These are phyloP conservation scores for Adineta ricciae DNA, from an alignment of 2,888 invertebrate species.

Conservation along the genomic window DNA sequence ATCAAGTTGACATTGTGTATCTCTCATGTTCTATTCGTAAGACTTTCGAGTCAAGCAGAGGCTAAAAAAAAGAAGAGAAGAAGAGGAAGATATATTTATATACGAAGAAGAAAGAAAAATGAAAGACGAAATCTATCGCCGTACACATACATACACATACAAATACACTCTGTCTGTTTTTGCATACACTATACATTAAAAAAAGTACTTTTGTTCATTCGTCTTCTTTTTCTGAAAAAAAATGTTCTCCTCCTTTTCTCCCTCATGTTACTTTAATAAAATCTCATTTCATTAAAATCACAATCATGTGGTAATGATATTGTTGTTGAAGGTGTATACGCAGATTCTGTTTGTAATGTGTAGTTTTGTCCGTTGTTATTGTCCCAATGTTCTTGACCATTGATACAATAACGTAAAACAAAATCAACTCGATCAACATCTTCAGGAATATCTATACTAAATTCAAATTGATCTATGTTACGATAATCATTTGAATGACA, in stretches of 20 bases:
- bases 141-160: background rate
- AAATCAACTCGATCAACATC: slow-evolving; percentile 19
- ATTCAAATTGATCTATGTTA: slow-evolving; percentile 7
- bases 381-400: background rate
- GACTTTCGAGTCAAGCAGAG: background rate
- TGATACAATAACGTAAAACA: background rate
- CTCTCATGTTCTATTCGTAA: background rate
- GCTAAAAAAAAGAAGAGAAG: background rate
- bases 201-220: background rate
- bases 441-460: background rate
- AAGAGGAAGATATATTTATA: background rate
- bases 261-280: background rate
- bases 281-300: slow-evolving; percentile 22
- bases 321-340: background rate
- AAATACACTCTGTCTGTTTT: background rate
- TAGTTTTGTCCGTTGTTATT: slow-evolving; percentile 10
- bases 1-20: background rate
- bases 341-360: background rate
- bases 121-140: background rate
- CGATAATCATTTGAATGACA: background rate
- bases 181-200: background rate
- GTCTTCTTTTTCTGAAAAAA: background rate
- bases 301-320: background rate
- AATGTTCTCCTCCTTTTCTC: background rate
- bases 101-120: background rate